phyloP scores from a whole-genome alignment of 1,140 invertebrate species.

The Drosophila eugracilis region DNA sequence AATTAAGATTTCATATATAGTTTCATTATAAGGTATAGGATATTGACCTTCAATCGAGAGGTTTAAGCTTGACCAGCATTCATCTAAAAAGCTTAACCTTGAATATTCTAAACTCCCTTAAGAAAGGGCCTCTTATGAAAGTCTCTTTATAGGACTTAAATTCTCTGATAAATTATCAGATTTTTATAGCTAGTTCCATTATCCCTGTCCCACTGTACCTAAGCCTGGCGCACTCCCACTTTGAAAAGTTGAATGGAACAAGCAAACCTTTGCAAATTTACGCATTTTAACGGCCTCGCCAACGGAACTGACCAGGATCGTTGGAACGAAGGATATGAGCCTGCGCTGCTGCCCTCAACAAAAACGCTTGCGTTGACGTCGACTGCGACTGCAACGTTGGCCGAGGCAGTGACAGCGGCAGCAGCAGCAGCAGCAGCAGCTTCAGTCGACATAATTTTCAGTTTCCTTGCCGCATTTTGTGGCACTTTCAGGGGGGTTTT shows the following conservation, averaged over 20 bases:
- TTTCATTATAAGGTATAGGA: too few species aligned
- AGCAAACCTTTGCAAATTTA: slow-evolving; percentile 63
- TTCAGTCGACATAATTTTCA: slow-evolving; percentile 69
- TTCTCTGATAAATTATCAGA: too few species aligned
- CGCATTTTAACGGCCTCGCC: slow-evolving; percentile 70
- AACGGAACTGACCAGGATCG: slow-evolving; percentile 36
- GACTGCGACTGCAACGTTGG: slow-evolving; percentile 8
- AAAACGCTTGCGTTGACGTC: slow-evolving; percentile 18
- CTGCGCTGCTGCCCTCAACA: slow-evolving; percentile 16
- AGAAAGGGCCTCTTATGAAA: too few species aligned
- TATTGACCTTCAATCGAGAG: too few species aligned
- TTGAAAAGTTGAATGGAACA: background rate
- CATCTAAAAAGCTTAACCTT: too few species aligned
- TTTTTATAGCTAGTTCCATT: background rate
- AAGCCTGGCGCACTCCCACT: background rate
- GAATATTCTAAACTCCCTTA: too few species aligned
- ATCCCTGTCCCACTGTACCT: background rate
- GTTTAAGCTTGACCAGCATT: too few species aligned
- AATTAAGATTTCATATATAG: too few species aligned
- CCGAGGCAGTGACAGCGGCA: background rate
- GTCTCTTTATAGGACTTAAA: too few species aligned
- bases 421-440: slow-evolving; percentile 21
- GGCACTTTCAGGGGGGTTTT: slow-evolving; percentile 23
- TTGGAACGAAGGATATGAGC: slow-evolving; percentile 4
- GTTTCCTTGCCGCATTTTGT: slow-evolving; percentile 49